Base-by-base conservation (phyloP, 64 coral and sea anemone species). In the Astreopora myriophthalma region DNA sequence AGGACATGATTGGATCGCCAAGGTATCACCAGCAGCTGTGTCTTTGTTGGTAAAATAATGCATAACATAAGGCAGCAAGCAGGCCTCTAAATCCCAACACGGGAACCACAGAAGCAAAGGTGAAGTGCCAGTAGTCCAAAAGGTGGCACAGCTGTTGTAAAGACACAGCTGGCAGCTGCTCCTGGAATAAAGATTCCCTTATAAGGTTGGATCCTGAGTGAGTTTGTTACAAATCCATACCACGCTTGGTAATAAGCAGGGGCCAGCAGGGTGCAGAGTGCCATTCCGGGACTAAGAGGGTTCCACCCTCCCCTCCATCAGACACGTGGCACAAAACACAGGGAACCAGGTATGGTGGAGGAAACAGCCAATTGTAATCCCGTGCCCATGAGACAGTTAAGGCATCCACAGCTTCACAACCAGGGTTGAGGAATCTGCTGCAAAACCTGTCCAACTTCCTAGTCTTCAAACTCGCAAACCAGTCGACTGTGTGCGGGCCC, bases 321-420 rank as follows among this genome's bases (percentile, higher is more conserved):
- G 29, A 0, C 89, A 92, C 85, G 46, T 92, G 68, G 22, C 46
- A 3, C 25, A 92, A 77, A 23, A 92, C 79, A 46, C 34, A 14
- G 13, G 90, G 48, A 9, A 92, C 49, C 40, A 92, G 49, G 38
- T 81, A 74, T 58, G 90, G 79, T 66, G 90, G 79, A 29, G 48
- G 89, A 71, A 92, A 92, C 10, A 85, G 38, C 89, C 89, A 92
- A 30, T 85, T 92, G 51, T 75, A 74, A 48, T 85, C 69, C 8
- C 58, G 36, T 12, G 65, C 13, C 89, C 89, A 91, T 6, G 73
- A 90, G 3, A 90, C 88, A 65, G 75, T 90, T 60, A 90, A 90
- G 12, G 68, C 80, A 42, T 85, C 69, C 4, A 37, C 70, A 14
- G 80, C 69, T 60, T 85, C 69, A 60, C 80, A 92, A 28, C 57